Conservation (phyloP, 2,797 vertebrate genomes). For the Neopelma chrysocephalum region DNA sequence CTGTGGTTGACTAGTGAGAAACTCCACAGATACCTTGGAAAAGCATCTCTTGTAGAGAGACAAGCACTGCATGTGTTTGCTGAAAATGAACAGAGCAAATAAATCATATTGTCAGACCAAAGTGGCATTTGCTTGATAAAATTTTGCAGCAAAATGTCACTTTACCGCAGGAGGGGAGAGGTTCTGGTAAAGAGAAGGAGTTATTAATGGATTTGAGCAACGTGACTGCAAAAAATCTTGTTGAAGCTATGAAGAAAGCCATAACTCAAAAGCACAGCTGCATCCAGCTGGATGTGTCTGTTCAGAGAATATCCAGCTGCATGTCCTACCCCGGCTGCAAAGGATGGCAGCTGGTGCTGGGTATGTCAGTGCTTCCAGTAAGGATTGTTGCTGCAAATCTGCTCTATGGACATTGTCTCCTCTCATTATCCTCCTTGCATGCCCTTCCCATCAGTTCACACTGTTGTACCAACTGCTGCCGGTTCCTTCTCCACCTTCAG, state of each 20-base stretch:
- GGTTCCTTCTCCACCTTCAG: neutral
- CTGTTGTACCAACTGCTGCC: neutral
- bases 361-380: neutral
- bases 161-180: neutral
- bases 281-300: neutral
- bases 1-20: neutral
- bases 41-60: neutral
- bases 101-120: neutral
- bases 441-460: neutral
- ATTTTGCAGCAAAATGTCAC: neutral
- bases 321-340: neutral
- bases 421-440: neutral
- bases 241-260: neutral
- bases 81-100: neutral
- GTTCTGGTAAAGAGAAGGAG: neutral
- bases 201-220: neutral
- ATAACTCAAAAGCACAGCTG: neutral
- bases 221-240: neutral
- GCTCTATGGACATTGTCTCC: neutral
- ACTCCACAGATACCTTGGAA: neutral
- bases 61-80: neutral
- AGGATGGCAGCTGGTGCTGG: neutral
- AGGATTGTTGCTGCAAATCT: neutral
- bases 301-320: neutral
- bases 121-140: neutral